Evolutionary conservation across 2,797 vertebrate species (phyloP), one percentile per base, ranked within the genome.

Genomic region (Rousettus madagascariensis): DNA sequence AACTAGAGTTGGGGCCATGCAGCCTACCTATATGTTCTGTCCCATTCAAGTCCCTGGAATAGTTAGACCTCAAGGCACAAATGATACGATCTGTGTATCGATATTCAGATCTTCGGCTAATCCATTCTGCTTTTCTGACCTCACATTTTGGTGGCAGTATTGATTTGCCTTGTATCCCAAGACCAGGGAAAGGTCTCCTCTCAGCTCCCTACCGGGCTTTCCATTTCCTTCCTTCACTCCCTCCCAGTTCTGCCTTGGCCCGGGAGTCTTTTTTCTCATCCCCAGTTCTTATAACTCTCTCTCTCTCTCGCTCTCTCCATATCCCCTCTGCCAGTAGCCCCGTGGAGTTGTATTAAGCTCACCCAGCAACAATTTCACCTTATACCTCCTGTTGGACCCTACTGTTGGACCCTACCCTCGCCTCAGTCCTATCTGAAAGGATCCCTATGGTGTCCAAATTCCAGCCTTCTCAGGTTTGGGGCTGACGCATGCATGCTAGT

Each of bases 231-330:
- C 61, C 7, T 57, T 1, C 0, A 69, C 0, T 8, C 12, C 1
- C 0, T 17, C 0, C 1, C 1, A 49, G 16, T 3, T 83, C 28
- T 74, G 15, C 33, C 7, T 7, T 43, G 33, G 3, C 4, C 1
- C 61, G 22, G n/a, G 11, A 87, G 16, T 49, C 68, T 63, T 55
- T 8, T 49, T 65, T 49, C 22, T 30, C 46, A 55, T 17, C 20
- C 16, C n/a, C 11, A 41, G 11, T 22, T 87, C 41, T 59, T 33
- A 9, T 22, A 28, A 33, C 2, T 38, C 19, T 46, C 33, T 61
- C 33, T 61, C 49, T 61, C 43, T 43, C 8, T 46, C 46, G 12
- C 46, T 49, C 19, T 49, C 43, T 61, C 41, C 53, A 11, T 10
- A 7, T 72, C 7, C 9, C 13, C 3, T 22, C 38, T 20, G 0